Percentiles rank a stretch among this genome's conserved stretches.
Evolutionary conservation across 2,797 vertebrate genomes (phyloP).

Genomic region (Eutrigla gurnardus): DNA sequence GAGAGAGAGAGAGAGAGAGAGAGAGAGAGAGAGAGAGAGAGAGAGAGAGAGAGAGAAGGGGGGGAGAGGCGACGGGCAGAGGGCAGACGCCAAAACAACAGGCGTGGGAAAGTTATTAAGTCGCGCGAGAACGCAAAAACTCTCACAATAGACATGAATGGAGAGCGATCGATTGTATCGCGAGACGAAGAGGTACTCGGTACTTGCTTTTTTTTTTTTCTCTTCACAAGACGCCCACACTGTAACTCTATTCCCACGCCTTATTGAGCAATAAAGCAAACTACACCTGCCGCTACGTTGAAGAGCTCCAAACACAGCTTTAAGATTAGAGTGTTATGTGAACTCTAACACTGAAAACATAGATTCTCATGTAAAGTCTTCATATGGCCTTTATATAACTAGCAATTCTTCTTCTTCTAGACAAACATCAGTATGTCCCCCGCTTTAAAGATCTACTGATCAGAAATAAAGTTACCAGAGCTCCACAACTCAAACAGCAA

Average conservation of each 20-base stretch:
- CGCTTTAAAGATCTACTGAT: background rate
- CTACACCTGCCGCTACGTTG: constrained; percentile 31
- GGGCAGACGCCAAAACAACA: constrained; percentile 81
- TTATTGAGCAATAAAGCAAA: constrained; percentile 66
- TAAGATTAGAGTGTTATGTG: background rate
- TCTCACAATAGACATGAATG: constrained; percentile 74
- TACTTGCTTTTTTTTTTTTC: constrained; percentile 26
- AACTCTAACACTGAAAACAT: background rate
- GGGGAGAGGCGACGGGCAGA: constrained; percentile 38
- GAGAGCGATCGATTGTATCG: constrained; percentile 47
- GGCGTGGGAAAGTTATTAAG: constrained; percentile 86
- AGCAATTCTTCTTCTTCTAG: background rate
- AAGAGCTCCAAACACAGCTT: constrained; percentile 7
- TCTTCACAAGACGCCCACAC: constrained; percentile 32
- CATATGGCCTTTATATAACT: background rate
- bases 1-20: constrained; percentile 57
- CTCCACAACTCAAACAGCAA: background rate
- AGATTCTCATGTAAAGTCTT: background rate
- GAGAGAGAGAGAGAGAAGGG: constrained; percentile 55
- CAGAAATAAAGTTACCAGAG: background rate
- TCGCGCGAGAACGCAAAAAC: constrained; percentile 80
- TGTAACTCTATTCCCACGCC: constrained; percentile 78
- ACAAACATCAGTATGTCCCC: background rate
- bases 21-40: constrained; percentile 51
- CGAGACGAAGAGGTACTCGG: constrained; percentile 69